These are phyloP conservation scores for Scatophagus argus DNA, from an alignment of 2,113 vertebrate genomes.

Conservation along the genomic window DNA sequence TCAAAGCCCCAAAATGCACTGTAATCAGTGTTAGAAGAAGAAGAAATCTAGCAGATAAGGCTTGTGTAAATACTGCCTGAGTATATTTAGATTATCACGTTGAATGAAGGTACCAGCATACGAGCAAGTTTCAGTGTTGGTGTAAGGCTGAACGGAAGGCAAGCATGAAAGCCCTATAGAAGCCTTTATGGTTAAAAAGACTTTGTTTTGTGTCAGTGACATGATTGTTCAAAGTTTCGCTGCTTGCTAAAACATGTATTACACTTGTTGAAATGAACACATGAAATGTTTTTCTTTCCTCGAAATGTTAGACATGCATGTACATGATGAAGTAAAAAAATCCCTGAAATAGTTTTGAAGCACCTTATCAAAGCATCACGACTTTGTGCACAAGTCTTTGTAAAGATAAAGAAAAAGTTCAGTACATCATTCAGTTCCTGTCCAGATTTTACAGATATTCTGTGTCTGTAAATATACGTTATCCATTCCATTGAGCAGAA, in stretches of 20 bases:
- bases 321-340: neutral
- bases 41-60: conserved; percentile 69
- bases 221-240: conserved; percentile 56
- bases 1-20: conserved; percentile 36
- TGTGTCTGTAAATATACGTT: neutral
- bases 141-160: conserved; percentile 48
- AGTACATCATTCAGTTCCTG: neutral
- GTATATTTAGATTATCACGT: conserved; percentile 65
- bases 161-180: conserved; percentile 50
- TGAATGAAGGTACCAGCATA: conserved; percentile 76
- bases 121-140: conserved; percentile 38
- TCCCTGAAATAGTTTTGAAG: conserved; percentile 3
- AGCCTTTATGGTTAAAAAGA: conserved; percentile 53
- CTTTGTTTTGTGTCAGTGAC: conserved; percentile 62
- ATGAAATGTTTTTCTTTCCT: neutral
- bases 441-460: neutral
- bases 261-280: conserved; percentile 54
- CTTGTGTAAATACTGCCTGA: conserved; percentile 70
- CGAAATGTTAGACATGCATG: conserved; percentile 5
- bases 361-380: neutral
- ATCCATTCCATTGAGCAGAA: neutral
- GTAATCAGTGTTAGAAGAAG: conserved; percentile 48
- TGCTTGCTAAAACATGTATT: conserved; percentile 68
- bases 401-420: neutral
- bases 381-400: neutral